Evolutionary conservation across 2,113 vertebrate species (phyloP), one percentile per base, ranked within the genome.

Genomic region (Spheniscus mendiculus): DNA sequence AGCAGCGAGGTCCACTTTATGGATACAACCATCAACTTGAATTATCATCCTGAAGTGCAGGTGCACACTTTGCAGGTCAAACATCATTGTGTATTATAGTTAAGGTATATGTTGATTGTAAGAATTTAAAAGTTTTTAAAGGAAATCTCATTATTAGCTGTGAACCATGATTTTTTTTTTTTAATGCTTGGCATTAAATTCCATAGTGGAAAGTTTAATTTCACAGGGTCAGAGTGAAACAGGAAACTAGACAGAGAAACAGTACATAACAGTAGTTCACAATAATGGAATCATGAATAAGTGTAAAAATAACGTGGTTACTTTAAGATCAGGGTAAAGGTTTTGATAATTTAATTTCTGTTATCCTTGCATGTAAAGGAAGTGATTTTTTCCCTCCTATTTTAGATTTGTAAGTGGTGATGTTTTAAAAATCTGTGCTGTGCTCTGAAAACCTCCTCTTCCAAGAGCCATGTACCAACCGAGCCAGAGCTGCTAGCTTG

Each of bases 401-500:
- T 69, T 79, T 47, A 50, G 18, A 53, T 78, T 59, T 29, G 14
- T 17, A 52, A 67, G 10, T 44, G 44, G 11, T 36, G 36, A 42
- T 53, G 6, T 69, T 90, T 78, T 47, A 59, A 81, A 27, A 5
- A 38, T 26, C 61, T 15, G 10, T n/a, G 10, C 34, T 72, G 17
- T 65, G 27, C 59, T 94, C 38, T 40, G 34, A 50, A 69, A 79
- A 49, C 7, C 30, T 42, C 19, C 50, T 53, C 6, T 42, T 76
- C 15, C 3, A 22, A 52, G 42, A 72, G 22, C 5, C 15, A 11
- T 2, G 2, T 25, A 40, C 10, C 17, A 70, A 34, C 12, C 0
- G 11, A 69, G 7, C 5, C 9, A 25, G 79, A 76, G 29, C 34
- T 83, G 30, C 7, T 34, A 42, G 34, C 44, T 76, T 56, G 3